phyloP scores from a whole-genome alignment of 2,888 invertebrate genomes.

The Cryptus armator region DNA sequence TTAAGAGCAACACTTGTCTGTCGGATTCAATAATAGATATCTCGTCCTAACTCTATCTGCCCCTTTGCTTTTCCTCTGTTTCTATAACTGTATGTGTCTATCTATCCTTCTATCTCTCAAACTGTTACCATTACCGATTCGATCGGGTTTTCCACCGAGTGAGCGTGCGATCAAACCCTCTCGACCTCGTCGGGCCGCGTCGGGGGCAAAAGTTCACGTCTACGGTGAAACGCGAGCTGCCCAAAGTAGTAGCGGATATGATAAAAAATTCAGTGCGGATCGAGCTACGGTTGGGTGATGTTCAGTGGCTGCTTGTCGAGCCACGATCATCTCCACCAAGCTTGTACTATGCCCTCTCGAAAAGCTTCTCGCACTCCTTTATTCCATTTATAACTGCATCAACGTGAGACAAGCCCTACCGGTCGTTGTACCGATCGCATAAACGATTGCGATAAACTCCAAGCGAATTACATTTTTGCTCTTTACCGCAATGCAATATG shows the following conservation, averaged over 20 bases:
- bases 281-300: constrained; percentile 47
- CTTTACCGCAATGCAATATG: no score
- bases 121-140: constrained; percentile 8
- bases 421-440: not conserved
- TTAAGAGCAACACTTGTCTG: constrained; percentile 62
- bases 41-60: constrained; percentile 9
- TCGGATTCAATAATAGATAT: constrained; percentile 63
- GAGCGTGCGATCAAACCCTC: constrained; percentile 2
- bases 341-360: constrained; percentile 19
- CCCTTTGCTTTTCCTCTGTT: constrained; percentile 17
- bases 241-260: constrained; percentile 52
- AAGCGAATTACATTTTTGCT: no score
- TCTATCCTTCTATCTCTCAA: not conserved
- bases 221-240: constrained; percentile 68
- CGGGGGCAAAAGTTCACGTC: constrained; percentile 77
- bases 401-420: constrained; percentile 21
- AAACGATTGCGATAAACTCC: not conserved
- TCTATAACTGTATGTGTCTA: constrained; percentile 12
- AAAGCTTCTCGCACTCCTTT: not conserved
- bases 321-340: constrained; percentile 40
- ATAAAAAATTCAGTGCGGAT: constrained; percentile 62
- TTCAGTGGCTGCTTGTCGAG: constrained; percentile 33
- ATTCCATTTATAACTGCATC: constrained; percentile 46
- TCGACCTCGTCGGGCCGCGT: constrained; percentile 2
- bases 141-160: constrained; percentile 44